These are phyloP conservation scores for Borostomias antarcticus DNA, from an alignment of 2,797 vertebrate genomes.

Conservation along the genomic window DNA sequence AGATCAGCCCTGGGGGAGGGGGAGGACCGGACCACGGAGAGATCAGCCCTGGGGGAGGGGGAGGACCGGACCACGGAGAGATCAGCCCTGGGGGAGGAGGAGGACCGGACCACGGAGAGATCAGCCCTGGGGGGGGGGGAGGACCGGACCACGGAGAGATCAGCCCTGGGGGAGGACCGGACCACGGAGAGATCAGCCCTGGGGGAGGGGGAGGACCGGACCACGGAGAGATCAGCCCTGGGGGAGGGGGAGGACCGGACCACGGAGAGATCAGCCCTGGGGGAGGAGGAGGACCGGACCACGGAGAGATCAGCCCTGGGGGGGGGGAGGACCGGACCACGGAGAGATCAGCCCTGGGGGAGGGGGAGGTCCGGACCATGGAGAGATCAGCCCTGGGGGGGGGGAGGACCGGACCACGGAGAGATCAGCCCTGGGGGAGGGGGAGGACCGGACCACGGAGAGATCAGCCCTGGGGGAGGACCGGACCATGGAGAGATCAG, in stretches of 20 bases:
- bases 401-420: no score
- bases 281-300: not conserved
- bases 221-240: conserved; percentile 19
- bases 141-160: conserved; percentile 18
- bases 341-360: not conserved
- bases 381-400: conserved; percentile 12
- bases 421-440: not conserved
- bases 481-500: not conserved
- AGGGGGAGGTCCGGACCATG: conserved; percentile 9
- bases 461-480: conserved; percentile 4
- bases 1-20: conserved; percentile 10
- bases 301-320: conserved; percentile 18
- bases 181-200: not conserved
- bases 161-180: not conserved
- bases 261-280: not conserved
- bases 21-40: no score
- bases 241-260: no score
- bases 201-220: not conserved
- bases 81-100: conserved; percentile 6
- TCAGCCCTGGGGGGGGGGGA: not conserved
- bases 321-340: no score
- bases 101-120: no score
- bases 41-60: not conserved
- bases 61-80: conserved; percentile 14
- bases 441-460: conserved; percentile 13